Conservation (phyloP, 2,797 vertebrate genomes). For the Ispidina lecontei region DNA sequence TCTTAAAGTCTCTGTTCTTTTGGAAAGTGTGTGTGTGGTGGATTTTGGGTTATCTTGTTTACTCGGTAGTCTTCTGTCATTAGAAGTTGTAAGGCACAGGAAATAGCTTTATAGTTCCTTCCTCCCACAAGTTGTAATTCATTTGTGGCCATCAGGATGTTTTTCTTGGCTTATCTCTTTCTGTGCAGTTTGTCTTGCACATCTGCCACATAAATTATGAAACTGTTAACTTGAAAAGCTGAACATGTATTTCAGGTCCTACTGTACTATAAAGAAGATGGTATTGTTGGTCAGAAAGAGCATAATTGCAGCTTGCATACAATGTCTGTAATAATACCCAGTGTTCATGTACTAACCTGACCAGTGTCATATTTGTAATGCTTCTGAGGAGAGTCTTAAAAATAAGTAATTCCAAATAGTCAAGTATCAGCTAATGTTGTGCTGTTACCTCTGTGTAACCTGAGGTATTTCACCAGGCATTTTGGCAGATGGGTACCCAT, state of each 20-base stretch:
- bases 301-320: background rate
- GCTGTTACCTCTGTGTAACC: conserved; percentile 52
- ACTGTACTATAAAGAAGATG: background rate
- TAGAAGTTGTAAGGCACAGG: conserved; percentile 73
- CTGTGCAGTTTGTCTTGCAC: conserved; percentile 74
- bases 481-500: conserved; percentile 65
- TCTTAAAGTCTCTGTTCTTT: conserved; percentile 15
- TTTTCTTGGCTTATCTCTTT: conserved; percentile 81
- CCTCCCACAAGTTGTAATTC: conserved; percentile 74
- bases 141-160: conserved; percentile 78
- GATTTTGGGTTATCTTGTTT: conserved; percentile 65
- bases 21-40: conserved; percentile 28
- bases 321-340: background rate
- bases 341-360: background rate
- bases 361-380: background rate
- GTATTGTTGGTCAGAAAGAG: background rate
- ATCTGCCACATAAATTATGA: conserved; percentile 78
- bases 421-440: background rate
- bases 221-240: conserved; percentile 72
- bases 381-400: background rate
- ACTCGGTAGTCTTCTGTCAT: conserved; percentile 65
- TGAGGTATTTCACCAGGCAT: conserved; percentile 51
- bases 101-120: conserved; percentile 79
- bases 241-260: conserved; percentile 59
- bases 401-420: background rate